phyloP scores from a whole-genome alignment of 1,140 invertebrate genomes.

The Heliconius congener region DNA sequence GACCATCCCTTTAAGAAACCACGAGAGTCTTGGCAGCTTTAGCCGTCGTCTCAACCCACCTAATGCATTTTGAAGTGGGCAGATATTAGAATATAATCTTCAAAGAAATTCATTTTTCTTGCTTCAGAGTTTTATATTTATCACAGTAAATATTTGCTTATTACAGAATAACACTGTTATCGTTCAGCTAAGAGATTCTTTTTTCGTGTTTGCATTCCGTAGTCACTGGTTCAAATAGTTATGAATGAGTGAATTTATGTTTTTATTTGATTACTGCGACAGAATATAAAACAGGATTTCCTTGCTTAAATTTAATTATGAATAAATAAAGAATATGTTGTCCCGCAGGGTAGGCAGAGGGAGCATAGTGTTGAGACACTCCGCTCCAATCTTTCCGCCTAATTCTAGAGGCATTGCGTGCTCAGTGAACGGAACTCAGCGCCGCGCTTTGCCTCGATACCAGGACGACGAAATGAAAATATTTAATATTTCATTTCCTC shows the following conservation, averaged over 20 bases:
- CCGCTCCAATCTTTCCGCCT: neutral
- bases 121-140: neutral
- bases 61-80: conserved; percentile 11
- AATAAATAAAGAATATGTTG: neutral
- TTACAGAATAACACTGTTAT: neutral
- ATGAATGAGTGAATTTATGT: too few relatives aligned
- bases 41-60: neutral
- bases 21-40: conserved; percentile 5
- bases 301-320: too few relatives aligned
- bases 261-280: too few relatives aligned
- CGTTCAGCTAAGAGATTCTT: neutral
- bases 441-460: neutral
- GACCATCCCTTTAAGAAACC: neutral
- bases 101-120: neutral
- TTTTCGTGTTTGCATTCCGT: neutral
- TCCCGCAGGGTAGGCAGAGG: neutral
- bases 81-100: conserved; percentile 12
- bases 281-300: too few relatives aligned
- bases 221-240: too few relatives aligned
- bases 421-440: neutral
- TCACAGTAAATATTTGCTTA: neutral
- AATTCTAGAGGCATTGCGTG: neutral
- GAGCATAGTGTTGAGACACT: neutral
- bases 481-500: neutral
- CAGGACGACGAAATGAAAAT: neutral